A percentile compares a stretch with the other conserved stretches of the same genome.
Evolutionary conservation across 2,113 vertebrate species (phyloP).

Genomic region (Trochalopteron elliotii): DNA sequence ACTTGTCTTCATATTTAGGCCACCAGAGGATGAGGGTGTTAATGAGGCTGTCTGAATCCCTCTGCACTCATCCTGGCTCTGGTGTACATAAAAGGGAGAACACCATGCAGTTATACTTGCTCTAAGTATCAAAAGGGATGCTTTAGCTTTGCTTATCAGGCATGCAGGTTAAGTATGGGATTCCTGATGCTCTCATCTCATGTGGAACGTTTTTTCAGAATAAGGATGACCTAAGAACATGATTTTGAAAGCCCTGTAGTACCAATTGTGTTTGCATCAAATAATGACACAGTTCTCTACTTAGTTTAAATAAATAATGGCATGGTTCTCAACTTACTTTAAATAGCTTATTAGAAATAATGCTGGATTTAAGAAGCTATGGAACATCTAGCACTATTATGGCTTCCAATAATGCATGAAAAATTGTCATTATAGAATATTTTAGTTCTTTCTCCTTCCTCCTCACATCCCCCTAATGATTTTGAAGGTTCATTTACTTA

Average conservation of each 20-base stretch:
- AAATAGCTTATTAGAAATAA: neutral
- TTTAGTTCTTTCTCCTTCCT: neutral
- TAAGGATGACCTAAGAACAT: neutral
- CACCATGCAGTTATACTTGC: neutral
- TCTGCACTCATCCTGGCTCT: neutral
- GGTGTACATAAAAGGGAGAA: neutral
- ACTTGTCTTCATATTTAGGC: neutral
- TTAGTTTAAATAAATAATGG: neutral
- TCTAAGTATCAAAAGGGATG: neutral
- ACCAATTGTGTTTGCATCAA: neutral
- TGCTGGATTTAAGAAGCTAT: neutral
- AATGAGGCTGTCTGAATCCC: neutral
- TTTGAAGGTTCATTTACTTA: neutral
- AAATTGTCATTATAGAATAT: neutral
- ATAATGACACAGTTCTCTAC: neutral
- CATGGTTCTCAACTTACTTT: neutral
- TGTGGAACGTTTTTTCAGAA: neutral
- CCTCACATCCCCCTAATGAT: neutral
- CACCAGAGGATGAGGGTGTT: neutral
- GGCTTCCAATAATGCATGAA: neutral
- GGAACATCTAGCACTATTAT: neutral
- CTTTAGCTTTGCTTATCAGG: neutral
- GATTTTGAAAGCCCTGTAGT: neutral
- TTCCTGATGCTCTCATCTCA: neutral
- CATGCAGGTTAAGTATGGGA: neutral